Evolutionary conservation across 2,888 invertebrate species (phyloP).

Genomic region (Pyrochroa serraticornis): DNA sequence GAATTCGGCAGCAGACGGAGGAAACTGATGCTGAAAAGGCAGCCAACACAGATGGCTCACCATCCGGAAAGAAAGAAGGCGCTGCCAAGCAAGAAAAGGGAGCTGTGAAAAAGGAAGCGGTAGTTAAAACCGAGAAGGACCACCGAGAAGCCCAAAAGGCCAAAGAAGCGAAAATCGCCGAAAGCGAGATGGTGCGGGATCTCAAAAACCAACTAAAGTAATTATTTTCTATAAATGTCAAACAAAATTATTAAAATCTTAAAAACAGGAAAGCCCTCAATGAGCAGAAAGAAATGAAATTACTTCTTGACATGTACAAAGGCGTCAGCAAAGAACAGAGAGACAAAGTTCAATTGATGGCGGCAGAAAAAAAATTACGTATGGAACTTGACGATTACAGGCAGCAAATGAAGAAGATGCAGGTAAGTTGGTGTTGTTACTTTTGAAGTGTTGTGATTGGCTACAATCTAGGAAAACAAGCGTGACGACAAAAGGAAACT

Average conservation of each 20-base stretch:
- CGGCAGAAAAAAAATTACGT: conserved; percentile 88
- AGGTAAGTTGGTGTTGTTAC: conserved; percentile 59
- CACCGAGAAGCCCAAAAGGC: conserved; percentile 66
- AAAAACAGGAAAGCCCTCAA: conserved; percentile 82
- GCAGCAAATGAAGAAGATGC: conserved; percentile 84
- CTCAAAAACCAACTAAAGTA: conserved; percentile 92
- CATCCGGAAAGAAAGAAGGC: conserved; percentile 65
- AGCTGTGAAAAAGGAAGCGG: conserved; percentile 66
- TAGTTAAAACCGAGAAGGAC: conserved; percentile 69
- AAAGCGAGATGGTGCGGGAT: conserved; percentile 82
- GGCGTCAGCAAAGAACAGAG: conserved; percentile 96
- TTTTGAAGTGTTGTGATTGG: not conserved
- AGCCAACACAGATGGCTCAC: conserved; percentile 51
- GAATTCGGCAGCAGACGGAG: conserved; percentile 49
- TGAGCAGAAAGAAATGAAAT: conserved; percentile 93
- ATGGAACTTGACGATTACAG: conserved; percentile 90
- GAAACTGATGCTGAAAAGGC: conserved; percentile 58
- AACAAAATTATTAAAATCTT: conserved; percentile 3
- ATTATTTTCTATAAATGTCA: conserved; percentile 54
- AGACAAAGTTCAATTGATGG: conserved; percentile 96
- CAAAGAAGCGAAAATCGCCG: conserved; percentile 70
- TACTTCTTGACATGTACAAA: conserved; percentile 95
- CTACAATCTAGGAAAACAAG: conserved; percentile 75
- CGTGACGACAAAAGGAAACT: conserved; percentile 88
- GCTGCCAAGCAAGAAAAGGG: conserved; percentile 60